Percentiles rank a stretch among this genome's conserved stretches.
Evolutionary conservation across 2,113 vertebrate genomes (phyloP).

Genomic region (Pseudopipra pipra): DNA sequence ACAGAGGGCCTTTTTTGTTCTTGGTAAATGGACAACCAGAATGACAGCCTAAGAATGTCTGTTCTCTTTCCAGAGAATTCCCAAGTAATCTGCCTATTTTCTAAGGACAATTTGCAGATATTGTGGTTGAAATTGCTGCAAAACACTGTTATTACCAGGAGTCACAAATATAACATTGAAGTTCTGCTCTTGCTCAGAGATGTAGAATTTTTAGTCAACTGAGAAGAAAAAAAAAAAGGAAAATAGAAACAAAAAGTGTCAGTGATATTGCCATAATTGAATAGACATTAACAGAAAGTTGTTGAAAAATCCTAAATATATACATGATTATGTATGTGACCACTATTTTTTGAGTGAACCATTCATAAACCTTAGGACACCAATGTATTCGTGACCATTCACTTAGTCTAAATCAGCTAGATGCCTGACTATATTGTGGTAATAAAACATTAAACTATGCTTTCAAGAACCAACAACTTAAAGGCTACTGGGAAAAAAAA

Average conservation of each 20-base stretch:
- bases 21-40: not conserved
- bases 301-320: not conserved
- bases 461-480: not conserved
- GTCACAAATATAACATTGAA: not conserved
- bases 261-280: not conserved
- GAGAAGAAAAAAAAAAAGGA: not conserved
- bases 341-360: not conserved
- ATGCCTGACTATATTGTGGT: not conserved
- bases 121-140: not conserved
- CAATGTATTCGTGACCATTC: not conserved
- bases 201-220: not conserved
- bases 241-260: accelerated
- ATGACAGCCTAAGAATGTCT: not conserved
- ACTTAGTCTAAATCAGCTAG: not conserved
- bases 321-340: not conserved
- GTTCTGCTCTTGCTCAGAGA: not conserved
- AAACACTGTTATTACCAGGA: not conserved
- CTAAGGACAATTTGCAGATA: not conserved
- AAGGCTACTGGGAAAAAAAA: too few species aligned
- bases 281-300: not conserved
- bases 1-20: not conserved
- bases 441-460: not conserved
- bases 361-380: not conserved
- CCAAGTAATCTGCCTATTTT: not conserved
- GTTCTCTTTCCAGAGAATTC: not conserved